A percentile compares a stretch with the other conserved stretches of the same genome.
Evolutionary conservation across 2,797 vertebrate species (phyloP).

Genomic region (Dallia pectoralis): DNA sequence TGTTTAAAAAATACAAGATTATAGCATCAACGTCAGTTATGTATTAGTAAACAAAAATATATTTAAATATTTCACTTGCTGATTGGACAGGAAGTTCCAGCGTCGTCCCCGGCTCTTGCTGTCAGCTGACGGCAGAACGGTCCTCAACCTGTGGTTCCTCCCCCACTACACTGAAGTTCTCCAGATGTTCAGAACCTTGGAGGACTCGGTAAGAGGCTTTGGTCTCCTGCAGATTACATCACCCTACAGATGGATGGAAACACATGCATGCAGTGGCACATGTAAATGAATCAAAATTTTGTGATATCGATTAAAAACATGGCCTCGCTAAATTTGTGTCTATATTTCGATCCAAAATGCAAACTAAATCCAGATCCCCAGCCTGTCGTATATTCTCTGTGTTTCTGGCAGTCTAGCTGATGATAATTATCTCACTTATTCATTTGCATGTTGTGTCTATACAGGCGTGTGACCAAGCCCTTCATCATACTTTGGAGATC

Average conservation of each 20-base stretch:
- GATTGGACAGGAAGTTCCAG: slow-evolving; percentile 36
- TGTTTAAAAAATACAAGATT: background rate
- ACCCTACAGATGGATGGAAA: background rate
- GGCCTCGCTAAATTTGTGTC: background rate
- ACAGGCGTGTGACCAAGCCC: slow-evolving; percentile 64
- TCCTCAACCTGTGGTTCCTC: slow-evolving; percentile 77
- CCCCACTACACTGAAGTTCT: slow-evolving; percentile 71
- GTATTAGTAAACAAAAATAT: background rate
- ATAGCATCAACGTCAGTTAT: background rate
- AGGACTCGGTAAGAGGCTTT: slow-evolving; percentile 57
- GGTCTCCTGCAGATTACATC: background rate
- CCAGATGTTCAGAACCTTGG: slow-evolving; percentile 69
- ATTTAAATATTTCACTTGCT: background rate
- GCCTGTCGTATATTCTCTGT: background rate
- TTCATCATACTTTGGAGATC: slow-evolving; percentile 67
- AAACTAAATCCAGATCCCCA: background rate
- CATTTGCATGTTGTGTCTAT: background rate
- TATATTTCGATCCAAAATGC: background rate
- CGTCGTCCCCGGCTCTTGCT: slow-evolving; percentile 51
- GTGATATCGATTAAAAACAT: background rate
- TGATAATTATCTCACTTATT: background rate
- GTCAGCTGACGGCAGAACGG: slow-evolving; percentile 67
- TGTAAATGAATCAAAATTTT: background rate
- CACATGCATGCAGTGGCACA: background rate
- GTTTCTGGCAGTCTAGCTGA: background rate